Percentiles rank a stretch among this genome's conserved stretches.
Conservation (phyloP, 2,113 vertebrate genomes). For the Xerus inauris region DNA sequence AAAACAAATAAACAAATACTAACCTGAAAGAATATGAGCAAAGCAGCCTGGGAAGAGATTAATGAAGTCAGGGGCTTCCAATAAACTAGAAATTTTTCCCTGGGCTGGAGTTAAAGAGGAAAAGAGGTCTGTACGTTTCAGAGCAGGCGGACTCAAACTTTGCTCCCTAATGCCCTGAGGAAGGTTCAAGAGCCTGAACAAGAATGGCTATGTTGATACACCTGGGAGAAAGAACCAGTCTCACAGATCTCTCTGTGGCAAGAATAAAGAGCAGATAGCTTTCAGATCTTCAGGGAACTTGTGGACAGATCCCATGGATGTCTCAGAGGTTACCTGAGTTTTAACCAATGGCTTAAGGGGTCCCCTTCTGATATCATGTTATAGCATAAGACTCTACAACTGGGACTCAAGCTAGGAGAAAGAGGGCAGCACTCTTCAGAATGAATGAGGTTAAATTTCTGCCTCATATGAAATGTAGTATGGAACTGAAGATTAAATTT, state of each 20-base stretch:
- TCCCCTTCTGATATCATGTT: background rate
- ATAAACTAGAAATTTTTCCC: background rate
- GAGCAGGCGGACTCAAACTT: background rate
- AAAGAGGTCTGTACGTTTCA: background rate
- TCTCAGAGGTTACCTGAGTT: background rate
- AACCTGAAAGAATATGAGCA: background rate
- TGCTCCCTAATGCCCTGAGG: background rate
- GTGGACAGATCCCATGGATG: background rate
- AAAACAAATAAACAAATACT: background rate
- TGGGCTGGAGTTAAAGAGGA: background rate
- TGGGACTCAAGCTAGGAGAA: background rate
- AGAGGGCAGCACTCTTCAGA: background rate
- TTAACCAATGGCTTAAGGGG: background rate
- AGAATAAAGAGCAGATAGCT: background rate
- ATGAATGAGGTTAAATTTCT: background rate
- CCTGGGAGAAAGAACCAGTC: background rate
- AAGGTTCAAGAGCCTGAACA: background rate
- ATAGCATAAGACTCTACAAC: background rate
- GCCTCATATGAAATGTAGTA: background rate
- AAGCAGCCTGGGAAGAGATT: background rate
- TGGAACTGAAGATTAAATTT: background rate
- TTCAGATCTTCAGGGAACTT: background rate
- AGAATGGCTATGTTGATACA: background rate
- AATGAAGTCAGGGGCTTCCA: background rate
- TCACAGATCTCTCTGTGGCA: background rate